Conservation (phyloP, 2,797 vertebrate species). For the Gallinago stenura region DNA sequence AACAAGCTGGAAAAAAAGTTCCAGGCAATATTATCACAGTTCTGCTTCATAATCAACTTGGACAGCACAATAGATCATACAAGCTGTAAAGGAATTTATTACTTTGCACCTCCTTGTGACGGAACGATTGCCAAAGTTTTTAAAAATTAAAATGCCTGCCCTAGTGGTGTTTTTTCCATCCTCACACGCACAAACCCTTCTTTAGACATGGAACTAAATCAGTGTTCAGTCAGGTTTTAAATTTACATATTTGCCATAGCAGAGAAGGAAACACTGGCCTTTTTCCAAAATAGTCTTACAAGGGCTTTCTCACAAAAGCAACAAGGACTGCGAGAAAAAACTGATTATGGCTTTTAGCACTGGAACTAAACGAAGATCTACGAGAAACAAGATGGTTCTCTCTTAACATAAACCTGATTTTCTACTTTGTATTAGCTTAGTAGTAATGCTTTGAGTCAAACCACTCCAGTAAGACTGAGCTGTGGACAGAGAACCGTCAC, state of each 20-base stretch:
- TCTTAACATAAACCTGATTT: neutral
- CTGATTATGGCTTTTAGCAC: neutral
- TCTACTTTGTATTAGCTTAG: neutral
- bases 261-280: constrained; percentile 18
- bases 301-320: neutral
- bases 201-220: neutral
- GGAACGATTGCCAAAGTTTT: neutral
- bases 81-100: neutral
- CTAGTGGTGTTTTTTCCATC: no score
- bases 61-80: neutral
- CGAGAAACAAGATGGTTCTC: neutral
- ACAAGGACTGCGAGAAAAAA: neutral
- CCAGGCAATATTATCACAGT: neutral
- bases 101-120: neutral
- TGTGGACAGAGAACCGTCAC: neutral
- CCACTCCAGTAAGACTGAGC: neutral
- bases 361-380: neutral
- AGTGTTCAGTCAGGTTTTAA: neutral
- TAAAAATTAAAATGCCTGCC: neutral
- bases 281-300: constrained; percentile 9
- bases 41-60: neutral
- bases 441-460: neutral
- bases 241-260: constrained; percentile 22
- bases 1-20: neutral
- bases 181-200: neutral